Evolutionary conservation across 2,797 vertebrate genomes (phyloP).

Genomic region (Danio albolineatus): DNA sequence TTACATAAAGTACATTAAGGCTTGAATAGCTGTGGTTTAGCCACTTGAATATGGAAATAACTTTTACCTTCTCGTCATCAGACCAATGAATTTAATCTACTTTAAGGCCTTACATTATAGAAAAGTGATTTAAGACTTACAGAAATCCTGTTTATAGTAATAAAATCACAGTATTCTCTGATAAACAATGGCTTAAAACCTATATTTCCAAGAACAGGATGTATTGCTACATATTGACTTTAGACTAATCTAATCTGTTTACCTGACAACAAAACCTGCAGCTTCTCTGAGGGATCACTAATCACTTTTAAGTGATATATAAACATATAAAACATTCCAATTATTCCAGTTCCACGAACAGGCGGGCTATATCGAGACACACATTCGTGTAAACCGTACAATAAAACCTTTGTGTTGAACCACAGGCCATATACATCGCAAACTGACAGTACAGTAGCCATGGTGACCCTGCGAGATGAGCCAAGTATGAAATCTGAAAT

Average conservation of each 20-base stretch:
- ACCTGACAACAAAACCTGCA: background rate
- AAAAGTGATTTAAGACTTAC: too few species aligned
- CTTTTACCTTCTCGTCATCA: too few species aligned
- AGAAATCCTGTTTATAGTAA: too few species aligned
- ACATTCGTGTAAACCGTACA: background rate
- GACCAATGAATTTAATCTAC: too few species aligned
- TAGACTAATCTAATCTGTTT: background rate
- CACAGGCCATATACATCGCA: slow-evolving; percentile 25
- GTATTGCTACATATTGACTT: background rate
- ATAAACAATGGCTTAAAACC: background rate
- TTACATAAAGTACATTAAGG: too few species aligned
- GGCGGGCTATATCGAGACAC: background rate
- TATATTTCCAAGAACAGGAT: background rate
- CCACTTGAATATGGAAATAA: too few species aligned
- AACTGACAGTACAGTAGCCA: slow-evolving; percentile 2
- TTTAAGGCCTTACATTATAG: too few species aligned
- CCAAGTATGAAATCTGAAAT: slow-evolving; percentile 21
- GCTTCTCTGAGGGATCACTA: background rate
- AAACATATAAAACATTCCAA: slow-evolving; percentile 24
- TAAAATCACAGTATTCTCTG: too few species aligned
- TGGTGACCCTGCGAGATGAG: slow-evolving; percentile 3
- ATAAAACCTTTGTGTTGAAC: slow-evolving; percentile 35
- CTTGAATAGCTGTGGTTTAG: too few species aligned
- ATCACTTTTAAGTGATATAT: background rate
- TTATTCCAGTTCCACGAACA: background rate